Base-by-base conservation (phyloP, 1,140 invertebrate species). In the Sitodiplosis mosellana region DNA sequence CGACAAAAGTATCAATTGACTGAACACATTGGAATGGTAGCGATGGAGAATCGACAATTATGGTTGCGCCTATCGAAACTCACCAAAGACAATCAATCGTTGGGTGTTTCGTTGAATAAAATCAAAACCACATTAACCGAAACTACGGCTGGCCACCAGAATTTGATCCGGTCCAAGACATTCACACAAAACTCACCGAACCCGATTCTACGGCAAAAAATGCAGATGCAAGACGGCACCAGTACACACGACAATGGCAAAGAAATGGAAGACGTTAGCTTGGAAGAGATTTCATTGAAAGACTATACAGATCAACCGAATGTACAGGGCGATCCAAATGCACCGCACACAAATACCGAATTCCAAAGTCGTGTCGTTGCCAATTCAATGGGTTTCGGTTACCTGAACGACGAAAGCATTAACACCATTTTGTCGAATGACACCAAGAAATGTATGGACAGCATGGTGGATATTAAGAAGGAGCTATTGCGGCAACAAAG, bases 271-370 rank as follows among this genome's bases (percentile, higher is more conserved):
- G 74, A 80, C 54, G 66, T 71, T 38, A 83, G 80, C 59, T 68
- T 85, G 50, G 81, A 86, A 60, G 80, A 85, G 64, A 82, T 85
- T 56, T 81, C 80, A 14, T 60, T 82, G 37, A 78, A 77, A 62
- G 59, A 81, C 37, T 74, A 27, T 27, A 10, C 27, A 3, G 27
- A 27, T 27, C 27, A 27, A 27, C 27, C 27, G 27, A 27, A 27
- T 27, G 4, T 81, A 10, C 15, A 34, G 22, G 4, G 27, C 27
- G 27, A 27, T 27, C 10, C 27, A 27, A 10, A 3, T 27, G 10
- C 10, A 27, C 27, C 27, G 10, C 27, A 27, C 27, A 27, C 27
- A 27, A 27, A 3, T 5, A 5, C 27, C 10, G 27, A 27, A 27
- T 10, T 27, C 3, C 10, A 3, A 10, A 27, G 4, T 5, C 27